These are phyloP conservation scores for Phalangium opilio DNA, from an alignment of 2,888 invertebrate genomes.

Conservation along the genomic window DNA sequence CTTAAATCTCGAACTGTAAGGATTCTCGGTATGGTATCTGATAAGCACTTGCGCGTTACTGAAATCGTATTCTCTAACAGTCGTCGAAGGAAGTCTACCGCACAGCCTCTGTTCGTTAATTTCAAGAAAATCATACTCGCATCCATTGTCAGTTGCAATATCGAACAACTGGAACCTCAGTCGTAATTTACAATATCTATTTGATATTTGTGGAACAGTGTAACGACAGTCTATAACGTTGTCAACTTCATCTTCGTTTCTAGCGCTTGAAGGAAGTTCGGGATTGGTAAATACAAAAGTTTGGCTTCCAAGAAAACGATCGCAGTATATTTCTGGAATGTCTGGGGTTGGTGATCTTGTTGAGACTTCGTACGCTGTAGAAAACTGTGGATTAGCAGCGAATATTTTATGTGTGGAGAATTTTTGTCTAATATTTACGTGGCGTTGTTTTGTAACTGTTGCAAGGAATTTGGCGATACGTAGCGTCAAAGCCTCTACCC, in stretches of 20 bases:
- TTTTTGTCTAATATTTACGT: too few relatives aligned
- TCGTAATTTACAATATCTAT: constrained; percentile 20
- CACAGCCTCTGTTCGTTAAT: constrained; percentile 20
- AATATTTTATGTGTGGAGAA: not conserved
- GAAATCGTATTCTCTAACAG: constrained; percentile 16
- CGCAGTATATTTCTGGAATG: constrained; percentile 1
- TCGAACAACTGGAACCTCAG: constrained; percentile 21
- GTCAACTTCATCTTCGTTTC: not conserved
- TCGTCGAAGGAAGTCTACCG: constrained; percentile 17
- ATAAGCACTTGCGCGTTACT: not conserved
- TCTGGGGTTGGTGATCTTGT: not conserved
- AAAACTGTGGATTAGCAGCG: not conserved
- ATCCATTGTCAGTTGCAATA: constrained; percentile 17
- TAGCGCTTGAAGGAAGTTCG: not conserved
- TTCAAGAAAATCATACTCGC: constrained; percentile 21
- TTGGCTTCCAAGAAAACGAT: not conserved
- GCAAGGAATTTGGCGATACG: constrained; percentile 21
- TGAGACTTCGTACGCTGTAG: too few relatives aligned
- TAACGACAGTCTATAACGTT: constrained; percentile 18
- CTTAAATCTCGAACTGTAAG: not conserved
- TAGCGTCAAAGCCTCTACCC: constrained; percentile 20
- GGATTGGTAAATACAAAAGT: too few relatives aligned
- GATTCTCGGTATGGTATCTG: not conserved
- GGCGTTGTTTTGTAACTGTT: constrained; percentile 6
- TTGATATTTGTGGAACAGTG: constrained; percentile 16